Evolutionary conservation across 2,113 vertebrate species (phyloP).

Genomic region (Mesembrinibis cayennensis): DNA sequence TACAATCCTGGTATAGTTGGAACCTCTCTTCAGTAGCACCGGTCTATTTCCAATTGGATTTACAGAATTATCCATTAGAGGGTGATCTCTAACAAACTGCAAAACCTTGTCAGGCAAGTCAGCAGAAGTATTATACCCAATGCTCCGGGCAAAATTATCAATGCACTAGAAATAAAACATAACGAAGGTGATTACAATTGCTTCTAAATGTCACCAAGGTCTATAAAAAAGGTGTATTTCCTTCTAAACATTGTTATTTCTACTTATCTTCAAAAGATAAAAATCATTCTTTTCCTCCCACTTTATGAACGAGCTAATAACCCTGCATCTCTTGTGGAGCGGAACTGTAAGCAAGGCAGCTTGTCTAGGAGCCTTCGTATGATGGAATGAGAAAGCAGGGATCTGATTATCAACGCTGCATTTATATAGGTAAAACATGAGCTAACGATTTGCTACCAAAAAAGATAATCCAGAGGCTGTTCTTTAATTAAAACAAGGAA

Average conservation of each 20-base stretch:
- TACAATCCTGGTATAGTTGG: constrained; percentile 71
- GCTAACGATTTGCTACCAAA: neutral
- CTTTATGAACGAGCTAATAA: neutral
- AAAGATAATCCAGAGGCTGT: neutral
- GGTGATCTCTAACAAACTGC: constrained; percentile 78
- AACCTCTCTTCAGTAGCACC: constrained; percentile 67
- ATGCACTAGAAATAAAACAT: constrained; percentile 61
- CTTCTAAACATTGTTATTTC: neutral
- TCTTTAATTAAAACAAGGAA: neutral
- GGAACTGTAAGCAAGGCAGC: neutral
- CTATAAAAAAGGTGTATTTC: neutral
- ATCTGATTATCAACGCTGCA: neutral
- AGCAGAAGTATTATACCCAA: constrained; percentile 68
- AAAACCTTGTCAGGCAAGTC: constrained; percentile 78
- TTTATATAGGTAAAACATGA: neutral
- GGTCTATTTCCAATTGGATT: constrained; percentile 63
- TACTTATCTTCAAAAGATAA: neutral
- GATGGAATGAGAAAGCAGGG: neutral
- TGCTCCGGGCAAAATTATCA: constrained; percentile 47
- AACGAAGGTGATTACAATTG: neutral
- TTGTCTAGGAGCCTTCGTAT: neutral
- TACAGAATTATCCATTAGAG: constrained; percentile 74
- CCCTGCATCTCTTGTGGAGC: neutral
- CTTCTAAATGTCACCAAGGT: neutral
- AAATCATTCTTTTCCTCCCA: neutral